Conservation (phyloP, 2,888 invertebrate genomes). For the Ischnura elegans region DNA sequence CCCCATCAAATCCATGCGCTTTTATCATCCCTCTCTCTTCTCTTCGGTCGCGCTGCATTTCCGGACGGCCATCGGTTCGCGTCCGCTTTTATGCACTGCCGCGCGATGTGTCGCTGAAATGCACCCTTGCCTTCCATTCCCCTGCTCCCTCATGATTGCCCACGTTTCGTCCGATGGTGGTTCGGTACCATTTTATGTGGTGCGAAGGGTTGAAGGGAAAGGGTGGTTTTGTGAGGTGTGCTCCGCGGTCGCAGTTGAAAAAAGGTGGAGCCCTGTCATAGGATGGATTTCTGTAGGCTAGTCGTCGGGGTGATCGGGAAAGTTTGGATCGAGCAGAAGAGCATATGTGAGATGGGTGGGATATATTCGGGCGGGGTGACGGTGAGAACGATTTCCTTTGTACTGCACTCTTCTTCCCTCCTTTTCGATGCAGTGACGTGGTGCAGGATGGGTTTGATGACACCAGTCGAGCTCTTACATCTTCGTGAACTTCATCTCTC, state of each 20-base stretch:
- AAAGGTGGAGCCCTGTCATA: not conserved
- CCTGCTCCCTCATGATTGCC: not conserved
- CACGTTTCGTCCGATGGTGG: not conserved
- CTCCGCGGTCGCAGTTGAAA: not conserved
- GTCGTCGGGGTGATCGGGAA: not conserved
- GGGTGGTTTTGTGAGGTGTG: not conserved
- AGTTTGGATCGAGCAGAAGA: not conserved
- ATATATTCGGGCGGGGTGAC: not conserved
- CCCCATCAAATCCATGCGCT: too few species aligned
- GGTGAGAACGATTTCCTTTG: constrained; percentile 45
- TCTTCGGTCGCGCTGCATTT: constrained; percentile 53
- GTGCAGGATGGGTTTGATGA: not conserved
- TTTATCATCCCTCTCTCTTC: not conserved
- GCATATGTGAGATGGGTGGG: not conserved
- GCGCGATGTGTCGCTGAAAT: constrained; percentile 37
- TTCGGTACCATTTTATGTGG: not conserved
- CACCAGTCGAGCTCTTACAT: not conserved
- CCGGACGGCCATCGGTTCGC: constrained; percentile 4
- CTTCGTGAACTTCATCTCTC: not conserved
- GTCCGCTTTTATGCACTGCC: constrained; percentile 40
- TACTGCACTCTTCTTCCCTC: not conserved
- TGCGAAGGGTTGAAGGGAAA: not conserved
- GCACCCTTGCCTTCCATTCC: not conserved
- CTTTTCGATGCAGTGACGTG: not conserved
- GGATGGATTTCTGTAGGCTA: not conserved